Conservation (phyloP, 1,140 invertebrate species). For the Vanessa tameamea region DNA sequence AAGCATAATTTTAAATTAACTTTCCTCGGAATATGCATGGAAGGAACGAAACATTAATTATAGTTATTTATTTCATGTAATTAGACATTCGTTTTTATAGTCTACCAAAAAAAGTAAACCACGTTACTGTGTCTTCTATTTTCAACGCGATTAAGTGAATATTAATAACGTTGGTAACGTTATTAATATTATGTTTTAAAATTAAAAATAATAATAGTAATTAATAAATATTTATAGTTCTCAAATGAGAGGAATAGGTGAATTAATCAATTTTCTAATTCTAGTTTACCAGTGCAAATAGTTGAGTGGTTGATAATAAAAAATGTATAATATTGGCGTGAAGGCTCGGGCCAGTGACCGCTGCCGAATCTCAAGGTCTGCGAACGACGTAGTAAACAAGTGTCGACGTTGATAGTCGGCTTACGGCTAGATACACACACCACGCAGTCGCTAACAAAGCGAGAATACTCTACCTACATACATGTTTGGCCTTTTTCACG, state of each 20-base stretch:
- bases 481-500: not conserved
- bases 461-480: not conserved
- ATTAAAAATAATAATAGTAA: not conserved
- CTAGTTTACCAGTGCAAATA: slow-evolving; percentile 34
- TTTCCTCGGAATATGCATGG: not conserved
- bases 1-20: not conserved
- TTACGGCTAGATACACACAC: slow-evolving; percentile 34
- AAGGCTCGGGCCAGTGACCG: slow-evolving; percentile 71
- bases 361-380: slow-evolving; percentile 76
- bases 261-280: slow-evolving; percentile 32
- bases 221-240: not conserved
- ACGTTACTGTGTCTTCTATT: slow-evolving; percentile 2
- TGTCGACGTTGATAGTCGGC: slow-evolving; percentile 55
- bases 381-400: slow-evolving; percentile 71
- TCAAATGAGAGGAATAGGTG: slow-evolving; percentile 15
- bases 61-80: not conserved
- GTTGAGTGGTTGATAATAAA: slow-evolving; percentile 51
- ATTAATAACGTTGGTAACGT: not conserved
- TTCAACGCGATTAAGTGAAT: not conserved
- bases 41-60: slow-evolving; percentile 1
- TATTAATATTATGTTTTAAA: not conserved
- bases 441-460: not conserved
- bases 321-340: slow-evolving; percentile 55
- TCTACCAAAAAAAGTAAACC: not conserved
- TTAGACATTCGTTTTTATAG: not conserved